A percentile compares a stretch with the other conserved stretches of the same genome.
phyloP scores from a whole-genome alignment of 2,888 invertebrate genomes.

The Schizotus pectinicornis region DNA sequence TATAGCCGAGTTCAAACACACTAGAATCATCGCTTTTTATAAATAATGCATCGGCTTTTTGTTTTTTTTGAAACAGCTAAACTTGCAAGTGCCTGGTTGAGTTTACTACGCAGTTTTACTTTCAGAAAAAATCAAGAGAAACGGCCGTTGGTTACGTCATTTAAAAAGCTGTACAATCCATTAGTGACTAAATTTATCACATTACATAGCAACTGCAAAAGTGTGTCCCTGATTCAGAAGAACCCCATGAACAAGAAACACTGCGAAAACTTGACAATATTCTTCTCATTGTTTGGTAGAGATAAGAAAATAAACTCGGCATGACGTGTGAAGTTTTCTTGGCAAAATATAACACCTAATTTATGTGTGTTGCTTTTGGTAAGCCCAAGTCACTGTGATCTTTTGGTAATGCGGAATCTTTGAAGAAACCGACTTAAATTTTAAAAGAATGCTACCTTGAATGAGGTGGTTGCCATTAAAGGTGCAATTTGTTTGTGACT shows the following conservation, averaged over 20 bases:
- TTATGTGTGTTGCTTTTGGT: no score
- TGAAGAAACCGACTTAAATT: no score
- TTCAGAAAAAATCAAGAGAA: background rate
- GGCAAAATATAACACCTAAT: background rate
- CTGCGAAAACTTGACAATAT: no score
- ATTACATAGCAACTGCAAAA: background rate
- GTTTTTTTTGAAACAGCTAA: constrained; percentile 10
- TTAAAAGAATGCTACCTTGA: no score
- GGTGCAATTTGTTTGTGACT: no score
- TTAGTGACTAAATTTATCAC: no score
- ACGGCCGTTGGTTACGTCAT: background rate
- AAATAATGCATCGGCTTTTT: background rate
- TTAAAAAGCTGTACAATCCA: no score
- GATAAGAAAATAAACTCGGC: background rate
- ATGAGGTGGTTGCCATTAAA: no score
- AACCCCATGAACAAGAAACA: no score
- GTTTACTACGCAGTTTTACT: constrained; percentile 28
- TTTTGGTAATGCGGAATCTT: no score
- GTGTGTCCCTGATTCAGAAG: no score
- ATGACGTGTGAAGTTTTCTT: constrained; percentile 1
- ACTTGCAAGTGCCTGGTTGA: constrained; percentile 21
- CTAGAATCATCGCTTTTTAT: constrained; percentile 18
- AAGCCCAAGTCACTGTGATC: no score
- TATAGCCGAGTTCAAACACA: constrained; percentile 21
- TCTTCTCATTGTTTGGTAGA: background rate